These are phyloP conservation scores for Polydrusus pterygomalis DNA, from an alignment of 2,888 invertebrate species.

Conservation along the genomic window DNA sequence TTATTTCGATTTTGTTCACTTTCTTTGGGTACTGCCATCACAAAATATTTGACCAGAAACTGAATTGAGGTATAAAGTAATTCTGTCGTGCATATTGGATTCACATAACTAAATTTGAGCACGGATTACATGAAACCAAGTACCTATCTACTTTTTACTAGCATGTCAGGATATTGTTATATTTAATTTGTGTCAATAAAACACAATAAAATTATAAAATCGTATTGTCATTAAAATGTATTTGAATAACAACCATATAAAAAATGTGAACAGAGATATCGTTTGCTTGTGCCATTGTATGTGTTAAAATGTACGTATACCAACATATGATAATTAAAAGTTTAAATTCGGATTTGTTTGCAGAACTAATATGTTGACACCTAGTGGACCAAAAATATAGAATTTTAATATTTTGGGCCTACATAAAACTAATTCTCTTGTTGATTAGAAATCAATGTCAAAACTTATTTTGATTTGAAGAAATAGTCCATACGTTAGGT, in stretches of 20 bases:
- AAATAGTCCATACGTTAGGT: too few species aligned
- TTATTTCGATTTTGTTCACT: background rate
- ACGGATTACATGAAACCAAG: conserved; percentile 1
- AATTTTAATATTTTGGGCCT: too few species aligned
- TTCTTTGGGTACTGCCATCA: background rate
- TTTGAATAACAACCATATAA: conserved; percentile 1
- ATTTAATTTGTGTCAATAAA: conserved; percentile 28
- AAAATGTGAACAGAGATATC: background rate
- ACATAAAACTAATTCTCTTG: too few species aligned
- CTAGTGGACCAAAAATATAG: too few species aligned
- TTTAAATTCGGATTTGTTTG: background rate
- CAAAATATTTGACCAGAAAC: background rate
- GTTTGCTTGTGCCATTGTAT: too few species aligned
- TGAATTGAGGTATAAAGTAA: background rate
- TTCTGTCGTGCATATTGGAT: conserved; percentile 2
- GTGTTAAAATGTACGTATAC: too few species aligned
- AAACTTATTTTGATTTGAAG: too few species aligned
- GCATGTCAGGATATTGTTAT: conserved; percentile 8
- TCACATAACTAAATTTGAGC: background rate
- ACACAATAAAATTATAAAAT: conserved; percentile 13
- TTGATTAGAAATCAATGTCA: too few species aligned
- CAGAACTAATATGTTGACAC: background rate
- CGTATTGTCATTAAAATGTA: background rate
- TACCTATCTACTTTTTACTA: conserved; percentile 1
- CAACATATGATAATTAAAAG: background rate